Evolutionary conservation across 2,888 invertebrate species (phyloP).

Genomic region (Lucinisca nassula): DNA sequence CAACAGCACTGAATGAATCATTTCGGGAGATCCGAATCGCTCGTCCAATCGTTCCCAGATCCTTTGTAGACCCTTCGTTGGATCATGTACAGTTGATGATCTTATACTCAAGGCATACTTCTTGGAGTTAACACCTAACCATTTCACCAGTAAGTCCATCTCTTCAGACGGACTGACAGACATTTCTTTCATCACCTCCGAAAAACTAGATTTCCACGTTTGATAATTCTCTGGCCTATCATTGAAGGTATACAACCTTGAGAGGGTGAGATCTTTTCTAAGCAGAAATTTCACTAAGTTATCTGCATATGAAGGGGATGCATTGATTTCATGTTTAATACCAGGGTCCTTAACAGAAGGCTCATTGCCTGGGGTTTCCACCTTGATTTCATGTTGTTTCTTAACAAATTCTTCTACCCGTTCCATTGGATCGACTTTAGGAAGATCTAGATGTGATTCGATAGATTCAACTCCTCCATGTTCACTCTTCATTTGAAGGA

Average conservation of each 20-base stretch:
- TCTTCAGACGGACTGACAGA: slow-evolving; percentile 5
- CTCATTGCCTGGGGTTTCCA: too few relatives aligned
- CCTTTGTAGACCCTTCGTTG: neutral
- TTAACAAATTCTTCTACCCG: neutral
- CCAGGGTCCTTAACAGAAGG: too few relatives aligned
- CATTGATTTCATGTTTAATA: too few relatives aligned
- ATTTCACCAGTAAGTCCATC: slow-evolving; percentile 32
- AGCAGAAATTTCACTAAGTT: slow-evolving; percentile 13
- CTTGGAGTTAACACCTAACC: slow-evolving; percentile 22
- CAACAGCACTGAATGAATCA: slow-evolving; percentile 3
- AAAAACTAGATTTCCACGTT: slow-evolving; percentile 25
- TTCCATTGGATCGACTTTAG: neutral
- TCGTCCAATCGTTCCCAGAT: slow-evolving; percentile 38
- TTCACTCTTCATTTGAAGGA: neutral
- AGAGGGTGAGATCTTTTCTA: slow-evolving; percentile 19
- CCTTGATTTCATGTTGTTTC: too few relatives aligned
- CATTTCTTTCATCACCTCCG: slow-evolving; percentile 9
- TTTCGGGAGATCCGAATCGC: slow-evolving; percentile 24
- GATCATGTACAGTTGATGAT: slow-evolving; percentile 3
- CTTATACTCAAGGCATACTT: slow-evolving; percentile 25
- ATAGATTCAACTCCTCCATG: neutral
- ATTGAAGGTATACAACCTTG: slow-evolving; percentile 11
- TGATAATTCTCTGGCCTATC: slow-evolving; percentile 13
- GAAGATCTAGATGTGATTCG: neutral
- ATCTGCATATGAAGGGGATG: neutral